Percentiles rank a stretch among this genome's conserved stretches.
These are phyloP conservation scores for Uromys caudimaculatus DNA, from an alignment of 2,797 vertebrate species.

Conservation along the genomic window DNA sequence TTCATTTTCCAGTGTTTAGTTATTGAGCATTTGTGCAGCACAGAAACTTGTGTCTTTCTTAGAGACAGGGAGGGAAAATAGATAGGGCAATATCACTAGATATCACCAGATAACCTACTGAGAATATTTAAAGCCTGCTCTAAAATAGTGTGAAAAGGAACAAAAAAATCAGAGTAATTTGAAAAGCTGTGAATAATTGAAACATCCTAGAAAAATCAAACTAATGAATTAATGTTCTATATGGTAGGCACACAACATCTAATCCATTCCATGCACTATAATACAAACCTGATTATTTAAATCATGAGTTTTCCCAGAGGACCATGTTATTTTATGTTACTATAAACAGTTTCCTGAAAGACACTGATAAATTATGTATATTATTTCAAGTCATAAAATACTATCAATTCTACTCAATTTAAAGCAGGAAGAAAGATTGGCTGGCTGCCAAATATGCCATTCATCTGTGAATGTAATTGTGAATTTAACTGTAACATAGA, in stretches of 20 bases:
- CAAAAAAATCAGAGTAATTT: too few relatives aligned
- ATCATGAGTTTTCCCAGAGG: constrained; percentile 34
- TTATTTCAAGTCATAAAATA: constrained; percentile 67
- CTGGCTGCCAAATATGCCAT: constrained; percentile 59
- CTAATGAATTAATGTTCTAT: constrained; percentile 25
- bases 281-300: constrained; percentile 42
- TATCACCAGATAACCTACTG: too few relatives aligned
- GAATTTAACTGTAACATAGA: constrained; percentile 55
- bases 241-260: neutral
- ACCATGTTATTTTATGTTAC: constrained; percentile 29
- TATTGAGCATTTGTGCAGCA: neutral
- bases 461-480: constrained; percentile 59
- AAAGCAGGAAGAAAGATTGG: constrained; percentile 57
- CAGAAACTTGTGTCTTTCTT: neutral
- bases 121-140: too few relatives aligned
- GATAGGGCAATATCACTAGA: neutral
- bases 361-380: constrained; percentile 32
- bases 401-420: constrained; percentile 61
- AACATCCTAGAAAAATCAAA: constrained; percentile 14
- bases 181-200: neutral
- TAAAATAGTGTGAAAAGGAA: too few relatives aligned
- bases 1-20: neutral
- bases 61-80: constrained; percentile 11
- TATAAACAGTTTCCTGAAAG: constrained; percentile 45
- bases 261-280: constrained; percentile 29